Evolutionary conservation across 2,797 vertebrate genomes (phyloP).

Genomic region (Loris lydekkerianus): DNA sequence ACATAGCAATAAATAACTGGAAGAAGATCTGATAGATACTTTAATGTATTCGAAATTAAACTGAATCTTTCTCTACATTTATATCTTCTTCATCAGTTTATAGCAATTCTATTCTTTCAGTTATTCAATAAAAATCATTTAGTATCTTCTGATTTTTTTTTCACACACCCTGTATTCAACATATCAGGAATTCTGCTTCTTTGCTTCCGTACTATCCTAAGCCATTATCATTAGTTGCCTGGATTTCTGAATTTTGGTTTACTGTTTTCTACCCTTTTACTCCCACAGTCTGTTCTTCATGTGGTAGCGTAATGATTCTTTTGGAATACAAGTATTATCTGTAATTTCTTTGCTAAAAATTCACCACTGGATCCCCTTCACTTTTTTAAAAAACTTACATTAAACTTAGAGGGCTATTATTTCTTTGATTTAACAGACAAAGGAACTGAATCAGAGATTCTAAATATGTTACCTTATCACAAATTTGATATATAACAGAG

Average conservation of each 20-base stretch:
- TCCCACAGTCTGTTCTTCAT: not conserved
- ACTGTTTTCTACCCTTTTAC: not conserved
- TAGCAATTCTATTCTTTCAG: not conserved
- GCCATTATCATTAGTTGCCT: not conserved
- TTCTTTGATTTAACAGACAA: not conserved
- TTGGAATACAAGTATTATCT: not conserved
- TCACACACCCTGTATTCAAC: not conserved
- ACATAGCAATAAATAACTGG: not conserved
- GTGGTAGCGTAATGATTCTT: not conserved
- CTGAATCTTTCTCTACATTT: not conserved
- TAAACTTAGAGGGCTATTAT: not conserved
- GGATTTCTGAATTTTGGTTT: not conserved
- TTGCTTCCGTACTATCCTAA: not conserved
- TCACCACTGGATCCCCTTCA: not conserved
- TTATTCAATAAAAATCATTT: not conserved
- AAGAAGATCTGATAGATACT: not conserved
- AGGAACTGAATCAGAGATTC: not conserved
- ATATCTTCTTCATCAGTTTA: not conserved
- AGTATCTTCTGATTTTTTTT: not conserved
- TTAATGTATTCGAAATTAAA: not conserved
- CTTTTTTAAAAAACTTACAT: not conserved
- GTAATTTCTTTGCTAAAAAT: conserved; percentile 17
- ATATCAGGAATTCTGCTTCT: not conserved
- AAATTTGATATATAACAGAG: not conserved
- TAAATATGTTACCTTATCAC: not conserved